Percentiles rank a stretch among this genome's conserved stretches.
These are phyloP conservation scores for Chloromyia formosa DNA, from an alignment of 2,888 invertebrate species.

Conservation along the genomic window DNA sequence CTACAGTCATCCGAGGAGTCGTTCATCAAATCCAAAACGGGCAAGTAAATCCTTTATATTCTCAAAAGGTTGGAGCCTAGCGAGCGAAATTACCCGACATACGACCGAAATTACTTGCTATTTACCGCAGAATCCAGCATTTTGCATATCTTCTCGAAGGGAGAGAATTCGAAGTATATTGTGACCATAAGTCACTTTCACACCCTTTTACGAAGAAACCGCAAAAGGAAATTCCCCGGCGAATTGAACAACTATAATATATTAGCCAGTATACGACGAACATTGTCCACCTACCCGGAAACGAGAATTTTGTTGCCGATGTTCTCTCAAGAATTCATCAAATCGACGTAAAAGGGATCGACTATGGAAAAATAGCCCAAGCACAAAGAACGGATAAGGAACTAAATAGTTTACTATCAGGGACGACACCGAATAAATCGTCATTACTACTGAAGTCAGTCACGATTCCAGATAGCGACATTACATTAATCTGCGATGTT, in stretches of 20 bases:
- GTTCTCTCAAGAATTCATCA: not conserved
- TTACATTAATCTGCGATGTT: slow-evolving; percentile 34
- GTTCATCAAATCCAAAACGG: not conserved
- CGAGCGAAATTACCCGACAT: not conserved
- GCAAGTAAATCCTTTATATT: not conserved
- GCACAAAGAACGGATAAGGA: not conserved
- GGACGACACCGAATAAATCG: too few species aligned
- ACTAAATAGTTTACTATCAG: not conserved
- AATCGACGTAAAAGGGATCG: not conserved
- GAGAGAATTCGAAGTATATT: not conserved
- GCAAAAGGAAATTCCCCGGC: not conserved
- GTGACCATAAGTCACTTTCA: not conserved
- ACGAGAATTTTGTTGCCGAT: not conserved
- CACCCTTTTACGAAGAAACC: not conserved
- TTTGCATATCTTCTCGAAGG: not conserved
- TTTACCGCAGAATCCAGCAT: not conserved
- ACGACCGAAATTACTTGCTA: not conserved
- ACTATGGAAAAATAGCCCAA: not conserved
- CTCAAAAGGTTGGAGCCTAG: not conserved
- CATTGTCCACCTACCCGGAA: not conserved
- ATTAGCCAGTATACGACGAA: slow-evolving; percentile 1
- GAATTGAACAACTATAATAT: not conserved
- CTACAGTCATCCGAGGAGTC: not conserved
- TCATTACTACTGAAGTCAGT: not conserved
- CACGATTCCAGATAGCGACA: not conserved